A percentile compares a stretch with the other conserved stretches of the same genome.
Conservation (phyloP, 2,113 vertebrate species). For the Thamnaconus septentrionalis region DNA sequence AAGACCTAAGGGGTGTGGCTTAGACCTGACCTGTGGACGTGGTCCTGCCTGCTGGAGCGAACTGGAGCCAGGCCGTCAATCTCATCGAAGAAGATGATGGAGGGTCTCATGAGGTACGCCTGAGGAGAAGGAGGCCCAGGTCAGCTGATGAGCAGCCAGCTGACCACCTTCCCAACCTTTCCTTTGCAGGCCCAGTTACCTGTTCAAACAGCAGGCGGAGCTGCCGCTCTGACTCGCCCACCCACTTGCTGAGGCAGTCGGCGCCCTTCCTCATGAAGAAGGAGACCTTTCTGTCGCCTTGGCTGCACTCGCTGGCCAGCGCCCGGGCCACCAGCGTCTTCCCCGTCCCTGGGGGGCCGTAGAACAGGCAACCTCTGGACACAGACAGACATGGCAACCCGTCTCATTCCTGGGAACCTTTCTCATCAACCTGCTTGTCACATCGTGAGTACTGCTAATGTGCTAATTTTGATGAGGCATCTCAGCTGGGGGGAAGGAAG, state of each 20-base stretch:
- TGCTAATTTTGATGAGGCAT: too few species aligned
- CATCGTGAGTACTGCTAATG: too few species aligned
- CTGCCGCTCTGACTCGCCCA: constrained; percentile 89
- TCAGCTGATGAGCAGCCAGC: too few species aligned
- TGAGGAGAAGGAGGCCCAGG: constrained; percentile 39
- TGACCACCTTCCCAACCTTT: too few species aligned
- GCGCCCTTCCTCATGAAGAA: constrained; percentile 96
- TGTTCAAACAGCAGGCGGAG: constrained; percentile 90
- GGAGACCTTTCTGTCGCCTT: constrained; percentile 82
- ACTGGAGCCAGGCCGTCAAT: constrained; percentile 91
- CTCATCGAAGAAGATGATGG: constrained; percentile 95
- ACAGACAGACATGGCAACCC: neutral
- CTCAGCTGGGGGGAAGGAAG: too few species aligned
- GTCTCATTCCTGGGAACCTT: neutral
- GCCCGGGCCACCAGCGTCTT: constrained; percentile 91
- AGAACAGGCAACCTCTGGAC: constrained; percentile 89
- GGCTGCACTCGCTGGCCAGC: constrained; percentile 88
- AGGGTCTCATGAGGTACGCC: constrained; percentile 89
- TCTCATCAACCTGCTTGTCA: too few species aligned
- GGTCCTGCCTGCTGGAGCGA: constrained; percentile 90
- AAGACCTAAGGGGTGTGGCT: neutral
- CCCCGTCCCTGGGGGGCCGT: constrained; percentile 91
- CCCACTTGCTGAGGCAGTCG: constrained; percentile 91
- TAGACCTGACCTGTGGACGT: constrained; percentile 84
- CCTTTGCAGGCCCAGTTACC: constrained; percentile 59